phyloP scores from a whole-genome alignment of 1,140 invertebrate species.

The Zophobas morio region DNA sequence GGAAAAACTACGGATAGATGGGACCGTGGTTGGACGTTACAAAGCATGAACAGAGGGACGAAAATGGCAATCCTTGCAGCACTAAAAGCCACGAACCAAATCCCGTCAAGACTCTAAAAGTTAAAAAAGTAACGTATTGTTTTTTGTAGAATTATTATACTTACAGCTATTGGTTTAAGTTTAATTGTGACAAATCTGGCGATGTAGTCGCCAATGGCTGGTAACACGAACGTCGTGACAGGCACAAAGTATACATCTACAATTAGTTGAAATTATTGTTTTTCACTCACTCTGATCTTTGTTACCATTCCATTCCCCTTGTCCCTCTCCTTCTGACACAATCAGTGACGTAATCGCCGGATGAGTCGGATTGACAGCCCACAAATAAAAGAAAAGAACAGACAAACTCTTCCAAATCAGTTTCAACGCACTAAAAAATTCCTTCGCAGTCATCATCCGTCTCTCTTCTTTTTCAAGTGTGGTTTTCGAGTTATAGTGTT shows the following conservation, averaged over 20 bases:
- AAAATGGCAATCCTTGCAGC: not conserved
- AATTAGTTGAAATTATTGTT: conserved; percentile 1
- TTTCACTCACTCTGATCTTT: not conserved
- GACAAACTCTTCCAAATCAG: not conserved
- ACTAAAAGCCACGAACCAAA: not conserved
- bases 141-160: no score
- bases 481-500: not conserved
- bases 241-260: conserved; percentile 39
- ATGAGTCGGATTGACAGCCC: not conserved
- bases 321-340: conserved; percentile 6
- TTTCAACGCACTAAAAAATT: conserved; percentile 15
- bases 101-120: not conserved
- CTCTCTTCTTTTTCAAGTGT: not conserved
- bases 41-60: conserved; percentile 28
- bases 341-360: conserved; percentile 3
- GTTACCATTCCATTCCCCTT: conserved; percentile 16
- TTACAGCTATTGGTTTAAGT: not conserved
- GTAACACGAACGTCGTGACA: conserved; percentile 6
- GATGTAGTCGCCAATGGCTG: not conserved
- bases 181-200: not conserved
- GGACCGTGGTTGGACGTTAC: conserved; percentile 17
- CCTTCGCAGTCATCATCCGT: not conserved
- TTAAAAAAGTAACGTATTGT: not conserved
- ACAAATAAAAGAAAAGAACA: conserved; percentile 9
- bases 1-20: conserved; percentile 28